phyloP scores from a whole-genome alignment of 2,888 invertebrate genomes.

The Harpagoxenus sublaevis region DNA sequence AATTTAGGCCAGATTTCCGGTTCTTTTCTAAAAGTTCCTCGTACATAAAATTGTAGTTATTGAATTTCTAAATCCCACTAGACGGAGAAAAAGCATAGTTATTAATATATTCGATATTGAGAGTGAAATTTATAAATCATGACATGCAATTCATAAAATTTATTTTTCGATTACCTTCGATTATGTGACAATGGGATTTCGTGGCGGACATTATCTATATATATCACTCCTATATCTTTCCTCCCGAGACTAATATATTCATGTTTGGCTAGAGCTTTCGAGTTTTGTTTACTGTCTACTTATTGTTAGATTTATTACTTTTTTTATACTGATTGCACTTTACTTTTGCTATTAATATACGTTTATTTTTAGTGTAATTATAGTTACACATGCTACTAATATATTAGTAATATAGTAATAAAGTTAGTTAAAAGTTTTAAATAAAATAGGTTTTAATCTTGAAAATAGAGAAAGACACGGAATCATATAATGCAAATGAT shows the following conservation, averaged over 20 bases:
- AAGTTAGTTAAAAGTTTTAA: neutral
- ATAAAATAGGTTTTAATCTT: neutral
- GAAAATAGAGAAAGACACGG: neutral
- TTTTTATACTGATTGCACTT: neutral
- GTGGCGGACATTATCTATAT: neutral
- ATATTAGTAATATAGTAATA: too few relatives aligned
- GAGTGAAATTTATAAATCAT: neutral
- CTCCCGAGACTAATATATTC: neutral
- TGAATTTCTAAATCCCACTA: neutral
- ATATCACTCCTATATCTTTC: neutral
- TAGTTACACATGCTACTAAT: neutral
- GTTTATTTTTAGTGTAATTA: neutral
- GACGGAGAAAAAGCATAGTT: neutral
- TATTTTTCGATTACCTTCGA: neutral
- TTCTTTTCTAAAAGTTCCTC: too few relatives aligned
- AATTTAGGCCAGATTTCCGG: neutral
- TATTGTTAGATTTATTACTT: neutral
- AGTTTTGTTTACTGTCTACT: neutral
- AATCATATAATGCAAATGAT: neutral
- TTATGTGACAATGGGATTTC: neutral
- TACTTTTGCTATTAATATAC: neutral
- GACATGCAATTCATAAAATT: neutral
- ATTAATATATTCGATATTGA: neutral
- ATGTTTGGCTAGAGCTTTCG: neutral
- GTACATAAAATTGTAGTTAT: neutral